Evolutionary conservation across 2,797 vertebrate species (phyloP), one percentile per base, ranked within the genome.

Genomic region (Gallinago nigripennis): DNA sequence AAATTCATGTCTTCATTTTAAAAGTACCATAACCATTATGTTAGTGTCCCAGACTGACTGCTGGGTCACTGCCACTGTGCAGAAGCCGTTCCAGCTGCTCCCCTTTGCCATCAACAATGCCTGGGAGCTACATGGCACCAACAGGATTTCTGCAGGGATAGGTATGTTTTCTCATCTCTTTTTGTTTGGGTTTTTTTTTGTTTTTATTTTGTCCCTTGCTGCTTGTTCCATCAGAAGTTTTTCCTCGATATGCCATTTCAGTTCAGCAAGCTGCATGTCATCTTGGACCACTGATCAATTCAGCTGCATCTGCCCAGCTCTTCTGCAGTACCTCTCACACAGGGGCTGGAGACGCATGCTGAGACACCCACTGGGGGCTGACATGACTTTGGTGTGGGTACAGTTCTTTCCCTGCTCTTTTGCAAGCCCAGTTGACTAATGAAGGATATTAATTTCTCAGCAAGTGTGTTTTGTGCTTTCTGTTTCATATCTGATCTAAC

Each of bases 361-460:
- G 1, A 72, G 78, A 45, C 45, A 64, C 41, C 27, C 41, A 14
- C 43, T 6, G 4, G 63, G 43, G 60, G 43, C 70, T 88, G 61
- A 60, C 37, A 16, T 7, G 33, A n/a, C 43, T 81, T 50, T 18
- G 33, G 51, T 48, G 37, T 28, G 53, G 27, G 28, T 31, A 85
- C 50, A 84, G 48, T 60, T 46, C 66, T 85, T 24, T 39, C 45
- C 61, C 73, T 28, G 39, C 63, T 84, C 84, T 82, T 84, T 46
- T 61, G n/a, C 72, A 79, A 91, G 60, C 37, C 48, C 41, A 39
- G 43, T 31, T 76, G 87, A 88, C 46, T 94, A 93, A 92, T 53
- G 78, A 81, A 94, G 58, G 57, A 86, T 48, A 79, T 90, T 82
- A 88, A 46, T 15, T 64, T 91, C 86, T 86, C 90, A 78, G 80